Percentiles rank a stretch among this genome's conserved stretches.
Conservation (phyloP, 2,888 invertebrate genomes). For the Pollenia griseotomentosa region DNA sequence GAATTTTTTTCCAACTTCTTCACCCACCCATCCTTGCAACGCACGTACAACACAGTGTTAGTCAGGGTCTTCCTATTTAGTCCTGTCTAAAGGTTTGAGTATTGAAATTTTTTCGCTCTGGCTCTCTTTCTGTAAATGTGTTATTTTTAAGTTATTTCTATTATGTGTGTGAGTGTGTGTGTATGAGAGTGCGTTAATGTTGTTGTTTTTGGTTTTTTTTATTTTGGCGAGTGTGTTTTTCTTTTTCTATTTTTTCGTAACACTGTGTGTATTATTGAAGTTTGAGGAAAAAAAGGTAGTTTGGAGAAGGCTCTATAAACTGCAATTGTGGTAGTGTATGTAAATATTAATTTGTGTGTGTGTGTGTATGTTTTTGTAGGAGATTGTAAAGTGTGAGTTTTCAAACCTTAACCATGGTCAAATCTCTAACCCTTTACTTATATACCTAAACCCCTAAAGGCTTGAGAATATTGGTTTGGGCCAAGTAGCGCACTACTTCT, state of each 20-base stretch:
- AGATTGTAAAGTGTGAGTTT: slow-evolving; percentile 63
- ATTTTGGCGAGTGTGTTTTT: slow-evolving; percentile 17
- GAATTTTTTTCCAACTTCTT: slow-evolving; percentile 55
- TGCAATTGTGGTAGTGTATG: slow-evolving; percentile 55
- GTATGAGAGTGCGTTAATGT: slow-evolving; percentile 46
- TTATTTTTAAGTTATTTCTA: slow-evolving; percentile 50
- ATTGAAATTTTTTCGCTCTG: slow-evolving; percentile 46
- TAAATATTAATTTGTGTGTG: not conserved
- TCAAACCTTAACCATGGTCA: slow-evolving; percentile 71
- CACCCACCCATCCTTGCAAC: slow-evolving; percentile 21
- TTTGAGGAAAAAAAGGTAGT: slow-evolving; percentile 61
- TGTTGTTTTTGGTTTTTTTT: slow-evolving; percentile 30
- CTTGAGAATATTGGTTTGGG: not conserved
- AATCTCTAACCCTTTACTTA: slow-evolving; percentile 67
- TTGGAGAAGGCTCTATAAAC: slow-evolving; percentile 55
- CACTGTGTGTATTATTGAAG: slow-evolving; percentile 6
- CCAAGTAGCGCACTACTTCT: slow-evolving; percentile 30
- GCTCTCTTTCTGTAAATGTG: slow-evolving; percentile 55
- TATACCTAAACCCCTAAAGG: slow-evolving; percentile 34
- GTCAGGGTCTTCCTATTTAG: slow-evolving; percentile 42
- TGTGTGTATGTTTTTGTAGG: slow-evolving; percentile 33
- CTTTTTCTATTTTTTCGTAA: slow-evolving; percentile 41
- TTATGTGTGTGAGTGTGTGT: slow-evolving; percentile 28
- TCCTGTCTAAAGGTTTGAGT: slow-evolving; percentile 56
- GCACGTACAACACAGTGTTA: not conserved